Base-by-base conservation (phyloP, 2,888 invertebrate genomes). In the Lithosia quadra region DNA sequence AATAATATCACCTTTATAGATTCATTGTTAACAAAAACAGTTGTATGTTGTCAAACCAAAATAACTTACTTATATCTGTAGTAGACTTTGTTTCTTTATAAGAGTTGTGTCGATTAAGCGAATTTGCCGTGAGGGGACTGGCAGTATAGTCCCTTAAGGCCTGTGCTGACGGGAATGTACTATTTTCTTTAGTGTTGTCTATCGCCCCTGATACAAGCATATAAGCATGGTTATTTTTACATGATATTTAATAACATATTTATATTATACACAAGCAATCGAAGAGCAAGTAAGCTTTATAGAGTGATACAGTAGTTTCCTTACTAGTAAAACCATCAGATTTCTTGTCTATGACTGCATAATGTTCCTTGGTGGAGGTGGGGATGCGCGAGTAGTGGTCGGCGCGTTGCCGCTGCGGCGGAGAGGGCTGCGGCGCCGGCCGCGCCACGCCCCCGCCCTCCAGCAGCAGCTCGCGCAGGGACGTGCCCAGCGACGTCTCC, bases 21-120 rank as follows among this genome's bases (percentile, higher is more conserved):
- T 53, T 13, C 1, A 28, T 7, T 24, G 11, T n/a, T 28, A 21
- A 39, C 7, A 43, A 24, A 49, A 49, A 49, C 11, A 28, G n/a
- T 62, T 22, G 8, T 22, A 63, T 33, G 24, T 60, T 36, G 2
- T 24, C 24, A 43, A 61, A 49, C 10, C 13, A 34, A 63, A 62
- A 34, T 67, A 68, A 92, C 93, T 92, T 89, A 94, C 94, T 76
- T 69, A 92, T 83, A 71, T 91, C 90, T 60, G 86, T 88, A 21
- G 88, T 88, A 63, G 91, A 89, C 83, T 94, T 95, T 63, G 91
- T 87, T 85, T 95, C 95, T 86, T 95, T 95, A 75, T 92, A 95
- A 18, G 95, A 95, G 82, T 95, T 93, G 84, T 95, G 95, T 79
- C 95, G 86, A 83, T 92, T 93, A 84, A 95, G 90, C 77, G 92